A percentile compares a stretch with the other conserved stretches of the same genome.
phyloP scores from a whole-genome alignment of 2,888 invertebrate species.

The Didymodactylos carnosus region DNA sequence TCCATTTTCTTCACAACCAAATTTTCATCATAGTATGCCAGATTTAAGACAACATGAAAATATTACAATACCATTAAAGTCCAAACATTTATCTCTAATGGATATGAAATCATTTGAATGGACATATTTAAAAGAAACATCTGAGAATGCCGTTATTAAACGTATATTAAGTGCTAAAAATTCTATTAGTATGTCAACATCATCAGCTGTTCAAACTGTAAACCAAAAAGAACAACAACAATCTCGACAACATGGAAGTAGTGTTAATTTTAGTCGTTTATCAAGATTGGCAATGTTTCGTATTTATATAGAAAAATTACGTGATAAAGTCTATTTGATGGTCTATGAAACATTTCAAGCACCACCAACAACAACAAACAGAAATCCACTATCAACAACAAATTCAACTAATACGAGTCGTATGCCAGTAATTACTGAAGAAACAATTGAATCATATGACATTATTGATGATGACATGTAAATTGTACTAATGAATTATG shows the following conservation, averaged over 20 bases:
- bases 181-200: neutral
- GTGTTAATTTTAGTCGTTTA: neutral
- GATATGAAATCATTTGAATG: neutral
- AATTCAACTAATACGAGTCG: neutral
- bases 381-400: too few relatives aligned
- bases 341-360: neutral
- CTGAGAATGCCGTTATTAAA: neutral
- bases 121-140: neutral
- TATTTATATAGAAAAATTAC: neutral
- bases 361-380: neutral
- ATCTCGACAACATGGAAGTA: neutral
- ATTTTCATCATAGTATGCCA: neutral
- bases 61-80: neutral
- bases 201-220: neutral
- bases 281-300: conserved; percentile 2
- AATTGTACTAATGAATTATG: too few relatives aligned
- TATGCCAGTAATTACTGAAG: neutral
- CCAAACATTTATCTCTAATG: neutral
- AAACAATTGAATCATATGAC: neutral
- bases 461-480: neutral
- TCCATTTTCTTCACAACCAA: too few relatives aligned
- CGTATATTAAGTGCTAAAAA: neutral
- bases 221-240: too few relatives aligned
- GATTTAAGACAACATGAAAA: too few relatives aligned
- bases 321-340: conserved; percentile 1